These are phyloP conservation scores for Helostoma temminkii DNA, from an alignment of 2,797 vertebrate species.

Conservation along the genomic window DNA sequence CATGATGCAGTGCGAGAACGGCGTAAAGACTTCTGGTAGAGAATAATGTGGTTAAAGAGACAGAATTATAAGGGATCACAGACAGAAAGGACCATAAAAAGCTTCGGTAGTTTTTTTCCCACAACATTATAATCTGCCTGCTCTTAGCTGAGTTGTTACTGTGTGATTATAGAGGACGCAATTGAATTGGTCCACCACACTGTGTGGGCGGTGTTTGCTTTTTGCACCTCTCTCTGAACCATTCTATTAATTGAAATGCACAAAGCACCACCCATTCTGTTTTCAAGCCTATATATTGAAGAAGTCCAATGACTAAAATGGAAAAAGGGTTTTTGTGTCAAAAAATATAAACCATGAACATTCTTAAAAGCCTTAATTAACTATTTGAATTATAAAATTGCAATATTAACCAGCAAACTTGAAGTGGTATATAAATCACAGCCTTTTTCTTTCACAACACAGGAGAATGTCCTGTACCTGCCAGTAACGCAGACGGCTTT, in stretches of 20 bases:
- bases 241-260: slow-evolving; percentile 66
- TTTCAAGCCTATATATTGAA: slow-evolving; percentile 21
- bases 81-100: slow-evolving; percentile 35
- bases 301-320: slow-evolving; percentile 1
- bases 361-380: too few relatives aligned
- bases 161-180: slow-evolving; percentile 69
- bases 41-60: slow-evolving; percentile 40
- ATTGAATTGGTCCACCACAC: slow-evolving; percentile 55
- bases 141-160: slow-evolving; percentile 62
- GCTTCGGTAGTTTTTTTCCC: slow-evolving; percentile 21
- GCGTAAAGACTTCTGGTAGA: slow-evolving; percentile 23
- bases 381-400: too few relatives aligned
- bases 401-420: too few relatives aligned
- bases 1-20: slow-evolving; percentile 29
- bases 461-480: too few relatives aligned
- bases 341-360: background rate
- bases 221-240: slow-evolving; percentile 67
- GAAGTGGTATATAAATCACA: too few relatives aligned
- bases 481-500: too few relatives aligned
- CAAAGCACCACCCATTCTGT: slow-evolving; percentile 46
- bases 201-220: slow-evolving; percentile 63
- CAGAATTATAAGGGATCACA: slow-evolving; percentile 25
- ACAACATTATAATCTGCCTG: slow-evolving; percentile 62
- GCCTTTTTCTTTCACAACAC: too few relatives aligned
- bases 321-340: slow-evolving; percentile 7